A percentile compares a stretch with the other conserved stretches of the same genome.
Conservation (phyloP, 1,140 invertebrate genomes). For the Goniozus legneri region DNA sequence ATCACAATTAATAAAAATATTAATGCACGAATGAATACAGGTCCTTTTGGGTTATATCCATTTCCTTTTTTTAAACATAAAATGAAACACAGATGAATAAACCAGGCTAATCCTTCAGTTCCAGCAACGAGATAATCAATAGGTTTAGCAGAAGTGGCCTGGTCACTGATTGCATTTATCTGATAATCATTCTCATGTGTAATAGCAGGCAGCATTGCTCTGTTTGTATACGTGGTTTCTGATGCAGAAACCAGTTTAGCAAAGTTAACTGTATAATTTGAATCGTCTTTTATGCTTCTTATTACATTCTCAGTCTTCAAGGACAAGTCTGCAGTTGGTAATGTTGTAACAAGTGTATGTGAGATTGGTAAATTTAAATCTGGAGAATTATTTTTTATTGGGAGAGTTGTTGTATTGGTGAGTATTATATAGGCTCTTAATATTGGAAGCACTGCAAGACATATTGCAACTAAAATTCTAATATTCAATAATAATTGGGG, state of each 20-base stretch:
- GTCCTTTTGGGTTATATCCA: slow-evolving; percentile 68
- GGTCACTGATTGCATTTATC: slow-evolving; percentile 23
- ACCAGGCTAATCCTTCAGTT: slow-evolving; percentile 71
- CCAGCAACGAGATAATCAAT: slow-evolving; percentile 68
- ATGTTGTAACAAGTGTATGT: not conserved
- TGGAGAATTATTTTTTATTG: slow-evolving; percentile 3
- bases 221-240: not conserved
- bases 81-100: slow-evolving; percentile 74
- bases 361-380: not conserved
- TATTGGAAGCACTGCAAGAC: slow-evolving; percentile 63
- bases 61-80: slow-evolving; percentile 64
- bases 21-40: slow-evolving; percentile 58
- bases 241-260: slow-evolving; percentile 17
- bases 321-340: not conserved
- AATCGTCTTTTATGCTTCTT: slow-evolving; percentile 14
- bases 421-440: slow-evolving; percentile 62
- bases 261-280: slow-evolving; percentile 19
- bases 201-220: not conserved
- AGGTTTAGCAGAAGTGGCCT: slow-evolving; percentile 46
- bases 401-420: slow-evolving; percentile 34
- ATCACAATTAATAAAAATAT: slow-evolving; percentile 41
- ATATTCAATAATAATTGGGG: slow-evolving; percentile 62
- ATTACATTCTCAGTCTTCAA: slow-evolving; percentile 12
- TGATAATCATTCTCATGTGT: slow-evolving; percentile 7
- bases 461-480: slow-evolving; percentile 60